These are phyloP conservation scores for Prosapia bicincta DNA, from an alignment of 2,888 invertebrate genomes.

Conservation along the genomic window DNA sequence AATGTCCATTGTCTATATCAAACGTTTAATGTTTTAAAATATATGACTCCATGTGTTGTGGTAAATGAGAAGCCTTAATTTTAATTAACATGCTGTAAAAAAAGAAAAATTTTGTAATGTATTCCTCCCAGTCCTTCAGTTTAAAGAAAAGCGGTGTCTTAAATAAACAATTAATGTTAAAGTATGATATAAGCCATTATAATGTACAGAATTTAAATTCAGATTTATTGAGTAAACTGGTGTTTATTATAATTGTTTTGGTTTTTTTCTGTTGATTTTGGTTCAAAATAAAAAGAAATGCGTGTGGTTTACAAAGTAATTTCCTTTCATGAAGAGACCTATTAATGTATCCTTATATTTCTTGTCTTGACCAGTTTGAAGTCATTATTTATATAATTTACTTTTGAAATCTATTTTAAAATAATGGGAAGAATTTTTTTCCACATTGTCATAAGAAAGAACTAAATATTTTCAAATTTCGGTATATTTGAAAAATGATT, in stretches of 20 bases:
- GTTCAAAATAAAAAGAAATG: not conserved
- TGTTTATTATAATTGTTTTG: constrained; percentile 2
- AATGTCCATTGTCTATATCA: not conserved
- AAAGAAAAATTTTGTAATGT: not conserved
- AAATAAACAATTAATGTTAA: not conserved
- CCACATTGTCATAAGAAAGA: too few species aligned
- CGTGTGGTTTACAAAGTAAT: constrained; percentile 2
- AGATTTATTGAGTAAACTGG: constrained; percentile 2
- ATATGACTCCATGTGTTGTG: constrained; percentile 2
- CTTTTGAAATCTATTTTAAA: too few species aligned
- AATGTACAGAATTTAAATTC: not conserved
- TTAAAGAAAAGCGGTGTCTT: not conserved
- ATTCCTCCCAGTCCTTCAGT: not conserved
- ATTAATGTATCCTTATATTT: too few species aligned
- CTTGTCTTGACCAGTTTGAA: too few species aligned
- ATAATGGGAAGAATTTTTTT: too few species aligned
- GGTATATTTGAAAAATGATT: too few species aligned
- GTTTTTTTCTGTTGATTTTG: constrained; percentile 2
- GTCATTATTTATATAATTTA: too few species aligned
- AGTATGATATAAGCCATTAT: not conserved
- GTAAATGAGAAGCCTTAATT: not conserved
- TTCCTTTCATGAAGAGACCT: not conserved
- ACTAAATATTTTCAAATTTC: too few species aligned
- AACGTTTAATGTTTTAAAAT: not conserved
- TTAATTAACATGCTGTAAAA: not conserved